Base-by-base conservation (phyloP, 2,113 vertebrate species). In the Tachycineta bicolor region DNA sequence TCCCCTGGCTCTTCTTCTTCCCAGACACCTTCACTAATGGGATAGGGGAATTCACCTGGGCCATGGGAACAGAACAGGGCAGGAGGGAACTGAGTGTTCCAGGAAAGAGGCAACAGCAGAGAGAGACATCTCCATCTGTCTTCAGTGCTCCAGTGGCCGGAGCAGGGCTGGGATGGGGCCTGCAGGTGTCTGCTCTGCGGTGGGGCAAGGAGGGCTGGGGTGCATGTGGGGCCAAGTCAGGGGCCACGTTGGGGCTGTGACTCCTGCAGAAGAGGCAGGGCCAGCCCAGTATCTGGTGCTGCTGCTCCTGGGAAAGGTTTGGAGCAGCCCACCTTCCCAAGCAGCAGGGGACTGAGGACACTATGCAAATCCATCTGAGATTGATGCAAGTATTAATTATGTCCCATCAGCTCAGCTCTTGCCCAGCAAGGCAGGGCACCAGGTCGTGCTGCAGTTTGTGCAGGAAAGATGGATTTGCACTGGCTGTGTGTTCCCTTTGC, bases 351-450 rank as follows among this genome's bases (percentile, higher is more conserved):
- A 75, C 47, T 1, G 9, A 82, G 68, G 59, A 39, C 50, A 47
- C 82, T 63, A 39, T 88, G 88, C 59, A 95, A 85, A 94, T 86
- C 63, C 39, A 80, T 55, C 24, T 10, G 8, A 92, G 89, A 74
- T 10, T 74, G 91, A 90, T 92, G 83, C 20, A 63, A 74, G 77
- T 60, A 83, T 86, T 93, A 85, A 93, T 94, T 90, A 93, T 55
- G 64, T 74, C 86, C 86, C 3, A 1, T 63, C 15, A 16, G 44
- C 82, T 91, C 88, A 58, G 88, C 82, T 87, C n/a, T 69, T 1
- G 6, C 31, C 47, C 4, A 2, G 55, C 28, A 39, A 88, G 43
- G n/a, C 58, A 73, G 83, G 80, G 63, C 26, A 2, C 21, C 0
- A 20, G 46, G 59, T 93, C 46, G 3, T 2, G 0, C 2, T 0